Percentiles rank a stretch among this genome's conserved stretches.
Evolutionary conservation across 2,888 invertebrate genomes (phyloP).

Genomic region (Melinaea marsaeus): DNA sequence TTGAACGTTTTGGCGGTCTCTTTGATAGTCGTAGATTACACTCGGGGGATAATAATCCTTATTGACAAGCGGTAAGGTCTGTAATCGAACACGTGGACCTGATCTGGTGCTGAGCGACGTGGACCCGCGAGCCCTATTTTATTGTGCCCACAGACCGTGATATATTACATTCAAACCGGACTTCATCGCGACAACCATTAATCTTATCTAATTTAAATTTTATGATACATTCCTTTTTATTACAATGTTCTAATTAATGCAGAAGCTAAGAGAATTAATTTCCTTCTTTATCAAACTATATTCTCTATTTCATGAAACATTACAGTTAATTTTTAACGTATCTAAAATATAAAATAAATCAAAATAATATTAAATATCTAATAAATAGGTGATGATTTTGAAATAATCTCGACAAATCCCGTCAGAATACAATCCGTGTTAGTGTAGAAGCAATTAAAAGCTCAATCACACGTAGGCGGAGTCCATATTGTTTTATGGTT

Average conservation of each 20-base stretch:
- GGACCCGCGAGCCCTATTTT: constrained; percentile 35
- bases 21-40: constrained; percentile 39
- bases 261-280: no score
- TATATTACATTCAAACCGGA: constrained; percentile 40
- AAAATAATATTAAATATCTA: no score
- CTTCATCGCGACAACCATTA: constrained; percentile 34
- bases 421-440: constrained; percentile 21
- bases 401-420: no score
- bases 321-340: no score
- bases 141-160: constrained; percentile 40
- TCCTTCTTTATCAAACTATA: no score
- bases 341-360: no score
- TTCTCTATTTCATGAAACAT: no score
- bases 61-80: background rate
- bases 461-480: constrained; percentile 57
- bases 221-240: constrained; percentile 15
- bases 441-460: constrained; percentile 48
- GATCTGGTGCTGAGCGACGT: constrained; percentile 46
- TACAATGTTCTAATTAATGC: constrained; percentile 19
- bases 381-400: no score
- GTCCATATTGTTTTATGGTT: constrained; percentile 49
- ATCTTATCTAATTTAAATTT: constrained; percentile 38
- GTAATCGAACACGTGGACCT: constrained; percentile 55
- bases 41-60: constrained; percentile 13
- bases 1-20: constrained; percentile 45